A percentile compares a stretch with the other conserved stretches of the same genome.
These are phyloP conservation scores for Cataglyphis cursor DNA, from an alignment of 2,888 invertebrate species.

Conservation along the genomic window DNA sequence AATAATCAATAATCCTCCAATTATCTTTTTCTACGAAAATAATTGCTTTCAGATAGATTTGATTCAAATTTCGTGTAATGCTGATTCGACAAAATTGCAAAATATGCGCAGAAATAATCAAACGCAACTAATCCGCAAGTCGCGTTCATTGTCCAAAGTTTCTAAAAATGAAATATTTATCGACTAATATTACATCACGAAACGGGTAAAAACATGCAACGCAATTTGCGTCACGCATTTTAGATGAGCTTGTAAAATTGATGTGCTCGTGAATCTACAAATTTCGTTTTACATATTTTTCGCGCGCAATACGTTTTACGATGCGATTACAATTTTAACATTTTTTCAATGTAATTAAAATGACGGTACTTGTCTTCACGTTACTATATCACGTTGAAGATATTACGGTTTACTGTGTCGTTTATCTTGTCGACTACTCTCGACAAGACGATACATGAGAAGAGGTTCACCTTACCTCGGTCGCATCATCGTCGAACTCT, in stretches of 20 bases:
- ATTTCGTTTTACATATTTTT: background rate
- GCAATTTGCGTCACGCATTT: background rate
- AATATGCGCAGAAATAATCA: background rate
- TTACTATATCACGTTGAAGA: slow-evolving; percentile 29
- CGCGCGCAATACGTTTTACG: background rate
- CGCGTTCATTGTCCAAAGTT: background rate
- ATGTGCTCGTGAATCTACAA: background rate
- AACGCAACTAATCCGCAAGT: background rate
- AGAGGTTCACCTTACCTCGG: slow-evolving; percentile 11
- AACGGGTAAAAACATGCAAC: background rate
- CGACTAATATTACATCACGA: background rate
- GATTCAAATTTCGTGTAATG: background rate
- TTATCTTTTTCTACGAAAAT: background rate
- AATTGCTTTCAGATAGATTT: background rate
- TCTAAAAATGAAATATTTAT: background rate
- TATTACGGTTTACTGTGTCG: slow-evolving; percentile 12
- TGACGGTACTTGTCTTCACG: background rate
- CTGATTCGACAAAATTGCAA: background rate
- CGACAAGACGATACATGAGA: slow-evolving; percentile 38
- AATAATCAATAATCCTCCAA: background rate
- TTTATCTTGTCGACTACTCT: slow-evolving; percentile 41
- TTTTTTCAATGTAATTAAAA: slow-evolving; percentile 17
- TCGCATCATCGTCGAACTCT: slow-evolving; percentile 48
- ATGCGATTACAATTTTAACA: background rate
- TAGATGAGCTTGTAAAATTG: background rate